Percentiles rank a stretch among this genome's conserved stretches.
These are phyloP conservation scores for Cichladusa arquata DNA, from an alignment of 2,113 vertebrate species.

Conservation along the genomic window DNA sequence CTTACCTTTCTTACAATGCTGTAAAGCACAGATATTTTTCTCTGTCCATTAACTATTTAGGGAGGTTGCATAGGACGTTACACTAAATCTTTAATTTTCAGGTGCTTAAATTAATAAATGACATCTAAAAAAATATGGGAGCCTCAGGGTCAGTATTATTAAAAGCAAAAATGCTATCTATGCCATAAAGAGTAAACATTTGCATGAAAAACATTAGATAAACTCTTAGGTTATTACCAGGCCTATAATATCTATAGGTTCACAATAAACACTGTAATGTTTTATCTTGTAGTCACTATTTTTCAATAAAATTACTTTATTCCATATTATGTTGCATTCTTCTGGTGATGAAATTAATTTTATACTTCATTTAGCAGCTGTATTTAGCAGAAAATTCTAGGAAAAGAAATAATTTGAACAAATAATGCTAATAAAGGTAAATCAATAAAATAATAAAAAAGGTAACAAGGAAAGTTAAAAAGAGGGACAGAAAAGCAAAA, in stretches of 20 bases:
- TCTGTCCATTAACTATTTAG: not conserved
- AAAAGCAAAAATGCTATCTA: not conserved
- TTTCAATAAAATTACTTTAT: not conserved
- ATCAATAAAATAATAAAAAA: not conserved
- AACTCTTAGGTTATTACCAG: not conserved
- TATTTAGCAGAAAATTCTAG: not conserved
- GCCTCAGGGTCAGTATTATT: not conserved
- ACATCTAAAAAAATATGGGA: not conserved
- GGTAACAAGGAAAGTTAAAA: not conserved
- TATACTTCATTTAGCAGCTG: not conserved
- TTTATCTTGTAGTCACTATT: not conserved
- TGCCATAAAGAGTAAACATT: not conserved
- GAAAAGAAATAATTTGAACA: not conserved
- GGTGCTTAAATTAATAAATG: not conserved
- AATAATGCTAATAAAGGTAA: not conserved
- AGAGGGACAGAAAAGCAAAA: not conserved
- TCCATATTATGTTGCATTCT: not conserved
- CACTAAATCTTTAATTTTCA: not conserved
- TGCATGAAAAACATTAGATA: not conserved
- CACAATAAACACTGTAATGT: not conserved
- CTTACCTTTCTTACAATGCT: not conserved
- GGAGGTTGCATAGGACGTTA: accelerated
- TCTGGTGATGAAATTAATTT: not conserved
- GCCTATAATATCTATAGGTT: not conserved
- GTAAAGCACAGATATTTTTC: not conserved